A percentile compares a stretch with the other conserved stretches of the same genome.
phyloP scores from a whole-genome alignment of 2,797 vertebrate genomes.

The Kryptolebias ocellatus region DNA sequence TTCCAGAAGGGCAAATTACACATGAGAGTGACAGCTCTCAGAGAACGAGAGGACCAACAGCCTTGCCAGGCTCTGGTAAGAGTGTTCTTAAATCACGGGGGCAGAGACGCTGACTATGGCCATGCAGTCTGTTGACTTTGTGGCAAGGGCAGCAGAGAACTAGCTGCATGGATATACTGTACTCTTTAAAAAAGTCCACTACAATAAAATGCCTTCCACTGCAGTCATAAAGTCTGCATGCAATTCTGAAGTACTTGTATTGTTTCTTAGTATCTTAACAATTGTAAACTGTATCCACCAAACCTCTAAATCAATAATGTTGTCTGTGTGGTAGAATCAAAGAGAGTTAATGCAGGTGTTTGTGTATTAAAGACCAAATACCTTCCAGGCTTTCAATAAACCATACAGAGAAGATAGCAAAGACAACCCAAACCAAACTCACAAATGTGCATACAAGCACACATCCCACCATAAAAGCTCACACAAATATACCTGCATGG shows the following conservation, averaged over 20 bases:
- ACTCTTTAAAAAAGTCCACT: constrained; percentile 53
- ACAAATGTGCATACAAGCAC: constrained; percentile 10
- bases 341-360: constrained; percentile 43
- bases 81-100: constrained; percentile 82
- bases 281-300: constrained; percentile 38
- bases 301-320: too few species aligned
- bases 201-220: constrained; percentile 65
- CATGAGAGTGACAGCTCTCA: constrained; percentile 85
- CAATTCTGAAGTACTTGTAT: constrained; percentile 50
- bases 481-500: constrained; percentile 59
- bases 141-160: constrained; percentile 75
- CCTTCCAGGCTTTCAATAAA: constrained; percentile 27
- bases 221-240: constrained; percentile 57
- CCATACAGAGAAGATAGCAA: constrained; percentile 17
- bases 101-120: constrained; percentile 75
- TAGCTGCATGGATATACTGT: constrained; percentile 70
- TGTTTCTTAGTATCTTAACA: constrained; percentile 55
- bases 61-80: constrained; percentile 75
- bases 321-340: too few species aligned
- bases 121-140: constrained; percentile 83
- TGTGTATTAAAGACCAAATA: constrained; percentile 13
- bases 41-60: constrained; percentile 74
- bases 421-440: constrained; percentile 31
- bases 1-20: constrained; percentile 79
- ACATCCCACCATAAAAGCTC: constrained; percentile 23